These are phyloP conservation scores for Cotesia vestalis DNA, from an alignment of 1,140 invertebrate species.

Conservation along the genomic window DNA sequence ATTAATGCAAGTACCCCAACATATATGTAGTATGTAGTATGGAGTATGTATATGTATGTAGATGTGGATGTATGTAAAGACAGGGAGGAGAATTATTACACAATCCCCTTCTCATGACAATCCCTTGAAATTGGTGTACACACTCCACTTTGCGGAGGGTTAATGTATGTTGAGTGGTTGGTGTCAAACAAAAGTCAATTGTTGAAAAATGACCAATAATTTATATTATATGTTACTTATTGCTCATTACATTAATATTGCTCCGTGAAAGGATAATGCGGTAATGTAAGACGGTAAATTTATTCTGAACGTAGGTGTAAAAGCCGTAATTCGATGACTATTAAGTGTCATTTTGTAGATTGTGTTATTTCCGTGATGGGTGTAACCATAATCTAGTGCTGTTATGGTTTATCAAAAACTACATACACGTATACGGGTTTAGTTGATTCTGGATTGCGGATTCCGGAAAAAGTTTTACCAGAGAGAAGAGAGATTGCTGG, in stretches of 20 bases:
- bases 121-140: conserved; percentile 1
- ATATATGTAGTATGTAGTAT: conserved; percentile 8
- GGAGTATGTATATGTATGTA: not conserved
- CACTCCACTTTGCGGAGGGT: conserved; percentile 42
- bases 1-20: conserved; percentile 35
- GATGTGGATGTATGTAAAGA: not conserved
- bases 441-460: too few species aligned
- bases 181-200: conserved; percentile 58
- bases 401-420: conserved; percentile 38
- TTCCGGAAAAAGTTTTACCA: too few species aligned
- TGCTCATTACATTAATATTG: too few species aligned
- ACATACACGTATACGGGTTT: conserved; percentile 28
- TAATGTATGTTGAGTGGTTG: conserved; percentile 45
- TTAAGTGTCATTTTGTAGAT: conserved; percentile 26
- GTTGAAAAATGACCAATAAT: conserved; percentile 53
- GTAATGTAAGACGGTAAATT: too few species aligned
- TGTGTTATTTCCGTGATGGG: conserved; percentile 5
- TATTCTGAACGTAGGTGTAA: conserved; percentile 4
- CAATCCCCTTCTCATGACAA: conserved; percentile 31
- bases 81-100: conserved; percentile 45
- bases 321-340: conserved; percentile 1
- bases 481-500: conserved; percentile 22
- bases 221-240: conserved; percentile 25
- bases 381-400: conserved; percentile 29
- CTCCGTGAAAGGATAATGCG: not conserved